Conservation (phyloP, 2,888 invertebrate species). For the Tachina lurida region DNA sequence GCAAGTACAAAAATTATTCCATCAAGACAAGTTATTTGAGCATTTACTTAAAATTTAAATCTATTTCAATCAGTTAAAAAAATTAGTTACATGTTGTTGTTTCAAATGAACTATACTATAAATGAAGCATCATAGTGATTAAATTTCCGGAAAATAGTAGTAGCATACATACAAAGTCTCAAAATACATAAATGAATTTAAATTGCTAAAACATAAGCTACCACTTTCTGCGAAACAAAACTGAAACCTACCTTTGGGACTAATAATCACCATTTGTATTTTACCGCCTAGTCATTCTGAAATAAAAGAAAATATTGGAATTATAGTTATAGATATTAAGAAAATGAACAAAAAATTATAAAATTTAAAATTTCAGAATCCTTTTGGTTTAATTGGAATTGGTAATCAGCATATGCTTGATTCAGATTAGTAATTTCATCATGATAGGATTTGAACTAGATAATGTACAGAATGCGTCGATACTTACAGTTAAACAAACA, state of each 20-base stretch:
- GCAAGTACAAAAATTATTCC: background rate
- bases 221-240: no score
- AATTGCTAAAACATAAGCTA: background rate
- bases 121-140: slow-evolving; percentile 61
- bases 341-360: background rate
- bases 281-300: background rate
- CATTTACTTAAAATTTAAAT: background rate
- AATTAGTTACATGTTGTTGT: slow-evolving; percentile 62
- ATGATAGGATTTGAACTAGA: slow-evolving; percentile 4
- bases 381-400: slow-evolving; percentile 65
- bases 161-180: background rate
- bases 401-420: slow-evolving; percentile 67
- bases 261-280: background rate
- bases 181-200: background rate
- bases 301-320: background rate
- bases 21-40: background rate
- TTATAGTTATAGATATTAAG: background rate
- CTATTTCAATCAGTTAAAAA: slow-evolving; percentile 57
- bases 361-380: slow-evolving; percentile 54
- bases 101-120: slow-evolving; percentile 71
- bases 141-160: background rate
- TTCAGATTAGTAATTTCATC: slow-evolving; percentile 69
- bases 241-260: no score
- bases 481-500: background rate
- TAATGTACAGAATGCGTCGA: background rate